Evolutionary conservation across 2,113 vertebrate species (phyloP).

Genomic region (Equus przewalskii): DNA sequence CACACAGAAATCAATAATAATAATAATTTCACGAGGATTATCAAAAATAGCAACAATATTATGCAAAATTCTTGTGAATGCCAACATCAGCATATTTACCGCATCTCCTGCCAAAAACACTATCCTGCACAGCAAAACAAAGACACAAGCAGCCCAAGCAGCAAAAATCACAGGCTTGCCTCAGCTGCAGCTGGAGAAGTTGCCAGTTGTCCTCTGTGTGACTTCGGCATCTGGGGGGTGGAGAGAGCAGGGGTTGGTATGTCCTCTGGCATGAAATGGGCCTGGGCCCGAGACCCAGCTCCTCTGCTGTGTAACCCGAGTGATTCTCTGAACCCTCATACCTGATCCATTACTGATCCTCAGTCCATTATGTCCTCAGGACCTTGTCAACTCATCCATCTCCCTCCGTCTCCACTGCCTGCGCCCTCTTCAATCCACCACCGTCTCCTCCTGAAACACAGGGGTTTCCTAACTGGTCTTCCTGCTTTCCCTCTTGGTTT

Average conservation of each 20-base stretch:
- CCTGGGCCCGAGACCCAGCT: neutral
- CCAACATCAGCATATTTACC: neutral
- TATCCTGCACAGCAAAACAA: neutral
- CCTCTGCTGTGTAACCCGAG: neutral
- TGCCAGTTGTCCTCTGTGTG: neutral
- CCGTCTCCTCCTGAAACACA: neutral
- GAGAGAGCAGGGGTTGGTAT: neutral
- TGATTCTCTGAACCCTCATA: neutral
- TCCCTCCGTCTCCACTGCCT: neutral
- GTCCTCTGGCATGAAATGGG: neutral
- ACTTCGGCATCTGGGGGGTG: neutral
- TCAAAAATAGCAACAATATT: neutral
- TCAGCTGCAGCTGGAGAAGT: too few species aligned
- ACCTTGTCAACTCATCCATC: neutral
- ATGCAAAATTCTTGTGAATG: neutral
- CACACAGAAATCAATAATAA: neutral
- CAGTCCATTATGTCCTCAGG: neutral
- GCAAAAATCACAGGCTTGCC: neutral
- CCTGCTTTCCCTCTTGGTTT: neutral
- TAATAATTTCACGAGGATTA: neutral
- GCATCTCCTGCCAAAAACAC: neutral
- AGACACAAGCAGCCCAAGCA: neutral
- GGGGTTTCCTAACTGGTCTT: neutral
- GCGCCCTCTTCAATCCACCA: neutral
- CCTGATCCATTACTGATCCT: neutral